A percentile compares a stretch with the other conserved stretches of the same genome.
These are phyloP conservation scores for Ptychochromis oligacanthus DNA, from an alignment of 2,113 vertebrate genomes.

Conservation along the genomic window DNA sequence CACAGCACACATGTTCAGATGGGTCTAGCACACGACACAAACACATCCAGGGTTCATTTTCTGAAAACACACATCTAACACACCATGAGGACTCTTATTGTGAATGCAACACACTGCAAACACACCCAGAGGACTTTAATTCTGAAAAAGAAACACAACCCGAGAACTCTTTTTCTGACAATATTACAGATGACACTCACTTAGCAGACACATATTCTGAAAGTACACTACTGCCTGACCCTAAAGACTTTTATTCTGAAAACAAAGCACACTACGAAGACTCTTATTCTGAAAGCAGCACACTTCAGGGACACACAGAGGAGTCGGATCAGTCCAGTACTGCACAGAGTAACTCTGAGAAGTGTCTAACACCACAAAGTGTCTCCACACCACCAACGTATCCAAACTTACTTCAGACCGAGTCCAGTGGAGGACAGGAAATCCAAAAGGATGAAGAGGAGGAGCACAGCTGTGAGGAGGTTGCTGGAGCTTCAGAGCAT, in stretches of 20 bases:
- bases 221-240: background rate
- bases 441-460: background rate
- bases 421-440: background rate
- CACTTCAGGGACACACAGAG: background rate
- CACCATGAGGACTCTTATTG: background rate
- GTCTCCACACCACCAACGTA: background rate
- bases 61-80: background rate
- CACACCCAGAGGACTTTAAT: background rate
- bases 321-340: background rate
- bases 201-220: background rate
- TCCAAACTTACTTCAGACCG: background rate
- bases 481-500: conserved; percentile 41
- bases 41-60: background rate
- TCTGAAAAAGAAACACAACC: background rate
- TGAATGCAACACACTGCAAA: background rate
- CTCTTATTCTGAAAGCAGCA: background rate
- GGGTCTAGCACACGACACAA: background rate
- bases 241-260: background rate
- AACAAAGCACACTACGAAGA: background rate
- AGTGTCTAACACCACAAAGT: background rate
- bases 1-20: background rate
- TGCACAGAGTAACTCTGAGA: rapidly evolving
- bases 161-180: background rate
- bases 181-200: background rate
- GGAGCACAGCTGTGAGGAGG: background rate